Percentiles rank a stretch among this genome's conserved stretches.
These are phyloP conservation scores for Malthinus flaveolus DNA, from an alignment of 2,888 invertebrate genomes.

Conservation along the genomic window DNA sequence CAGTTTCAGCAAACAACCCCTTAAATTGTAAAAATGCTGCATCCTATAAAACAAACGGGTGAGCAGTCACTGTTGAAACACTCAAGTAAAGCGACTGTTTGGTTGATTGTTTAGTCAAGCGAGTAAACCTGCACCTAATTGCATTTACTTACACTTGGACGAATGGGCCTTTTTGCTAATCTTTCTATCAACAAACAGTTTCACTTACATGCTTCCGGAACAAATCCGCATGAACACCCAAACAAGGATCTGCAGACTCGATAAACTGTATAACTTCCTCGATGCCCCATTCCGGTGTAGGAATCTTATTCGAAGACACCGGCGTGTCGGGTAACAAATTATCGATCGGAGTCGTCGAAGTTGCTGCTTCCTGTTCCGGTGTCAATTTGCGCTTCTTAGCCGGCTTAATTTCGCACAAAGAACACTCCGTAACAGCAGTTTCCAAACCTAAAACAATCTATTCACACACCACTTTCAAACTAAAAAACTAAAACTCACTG, in stretches of 20 bases:
- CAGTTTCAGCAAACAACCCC: no score
- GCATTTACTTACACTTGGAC: no score
- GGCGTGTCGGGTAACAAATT: constrained; percentile 50
- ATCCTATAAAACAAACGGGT: no score
- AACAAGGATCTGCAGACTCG: constrained; percentile 78
- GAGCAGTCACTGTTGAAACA: no score
- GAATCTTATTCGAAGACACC: constrained; percentile 54
- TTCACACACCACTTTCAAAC: not conserved
- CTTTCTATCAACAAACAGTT: no score
- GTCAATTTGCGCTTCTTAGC: constrained; percentile 50
- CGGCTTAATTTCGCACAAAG: constrained; percentile 44
- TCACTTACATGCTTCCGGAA: constrained; percentile 90
- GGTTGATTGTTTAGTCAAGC: no score
- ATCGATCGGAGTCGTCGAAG: constrained; percentile 64
- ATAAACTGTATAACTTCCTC: constrained; percentile 95
- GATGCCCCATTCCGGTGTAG: constrained; percentile 87
- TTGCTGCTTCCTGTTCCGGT: constrained; percentile 67
- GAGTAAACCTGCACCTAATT: no score
- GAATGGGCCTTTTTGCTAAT: no score
- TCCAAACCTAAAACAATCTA: constrained; percentile 42
- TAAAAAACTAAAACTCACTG: constrained; percentile 45
- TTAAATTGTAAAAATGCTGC: no score
- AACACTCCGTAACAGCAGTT: constrained; percentile 42
- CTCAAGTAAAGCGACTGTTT: no score
- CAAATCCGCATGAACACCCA: constrained; percentile 86